A percentile compares a stretch with the other conserved stretches of the same genome.
These are phyloP conservation scores for Lymantria monacha DNA, from an alignment of 2,888 invertebrate genomes.

Conservation along the genomic window DNA sequence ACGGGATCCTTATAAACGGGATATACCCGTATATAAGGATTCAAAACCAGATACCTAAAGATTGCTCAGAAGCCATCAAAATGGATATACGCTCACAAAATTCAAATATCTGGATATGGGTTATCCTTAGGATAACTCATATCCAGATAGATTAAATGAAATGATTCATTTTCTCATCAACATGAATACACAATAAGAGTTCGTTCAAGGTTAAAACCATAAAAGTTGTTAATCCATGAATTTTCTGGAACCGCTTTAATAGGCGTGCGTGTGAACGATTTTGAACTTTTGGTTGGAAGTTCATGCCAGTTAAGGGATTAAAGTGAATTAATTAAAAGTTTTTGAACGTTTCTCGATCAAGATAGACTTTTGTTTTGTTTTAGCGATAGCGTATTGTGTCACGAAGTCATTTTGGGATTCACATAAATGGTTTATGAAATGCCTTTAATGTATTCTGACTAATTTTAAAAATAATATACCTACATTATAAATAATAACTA, in stretches of 20 bases:
- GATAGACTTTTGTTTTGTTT: constrained; percentile 19
- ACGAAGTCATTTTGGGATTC: constrained; percentile 2
- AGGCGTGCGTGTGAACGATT: constrained; percentile 25
- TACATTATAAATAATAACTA: no score
- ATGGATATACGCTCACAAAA: no score
- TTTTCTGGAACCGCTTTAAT: constrained; percentile 31
- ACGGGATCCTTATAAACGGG: no score
- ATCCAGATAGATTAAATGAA: no score
- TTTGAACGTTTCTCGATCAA: constrained; percentile 8
- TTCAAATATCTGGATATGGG: no score
- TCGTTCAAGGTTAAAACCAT: constrained; percentile 12
- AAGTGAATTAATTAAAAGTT: constrained; percentile 27
- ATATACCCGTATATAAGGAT: no score
- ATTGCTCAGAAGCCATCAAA: no score
- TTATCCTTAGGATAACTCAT: no score
- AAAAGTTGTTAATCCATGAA: constrained; percentile 32
- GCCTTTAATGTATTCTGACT: no score
- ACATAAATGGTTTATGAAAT: background rate
- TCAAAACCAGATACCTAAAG: no score
- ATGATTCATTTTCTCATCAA: no score
- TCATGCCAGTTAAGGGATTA: constrained; percentile 16
- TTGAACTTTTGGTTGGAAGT: constrained; percentile 12
- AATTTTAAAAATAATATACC: no score
- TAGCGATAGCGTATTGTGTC: constrained; percentile 3
- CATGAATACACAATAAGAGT: background rate